Base-by-base conservation (phyloP, 1,140 invertebrate species). In the Drosophila kepulauana region DNA sequence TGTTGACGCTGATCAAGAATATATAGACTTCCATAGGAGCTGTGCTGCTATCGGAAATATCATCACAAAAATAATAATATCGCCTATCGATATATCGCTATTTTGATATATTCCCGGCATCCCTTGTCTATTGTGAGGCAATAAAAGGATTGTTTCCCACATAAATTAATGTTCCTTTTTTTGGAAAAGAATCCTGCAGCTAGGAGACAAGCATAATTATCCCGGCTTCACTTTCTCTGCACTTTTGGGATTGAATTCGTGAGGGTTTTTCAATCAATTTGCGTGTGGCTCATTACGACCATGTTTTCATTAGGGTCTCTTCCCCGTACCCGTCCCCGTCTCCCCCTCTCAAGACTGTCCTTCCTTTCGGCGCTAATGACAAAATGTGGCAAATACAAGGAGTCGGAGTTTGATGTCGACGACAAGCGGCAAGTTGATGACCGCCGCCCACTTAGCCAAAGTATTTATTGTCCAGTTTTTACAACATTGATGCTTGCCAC, bases 361-460 rank as follows among this genome's bases (percentile, higher is more conserved):
- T 54, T 13, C 30, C 20, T 4, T 54, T 13, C 20, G 0, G n/a
- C 49, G 81, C 52, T 84, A 84, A 82, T 82, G 67, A 84, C 65
- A 52, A 59, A 59, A 58, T 48, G 8, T 25, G 28, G 15, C 56
- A 25, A 15, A 28, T 28, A 43, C 16, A 52, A 16, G 43, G 35
- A 54, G n/a, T 16, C 7, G 43, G 20, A 25, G 20, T 20, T 30
- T 70, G 51, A 71, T 66, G 46, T 51, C 49, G 46, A 33, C 41
- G 43, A 59, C 38, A 20, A 49, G 65, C 72, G 41, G 11, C 28
- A 13, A 28, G 45, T 20, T 57, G 58, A 52, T 70, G 58, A 75
- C 13, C 65, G 35, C 13, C 64, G 58, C 43, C 72, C 72, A 68
- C 30, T 68, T 52, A 3, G 41, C 49, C 52, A 33, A 33, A 66